These are phyloP conservation scores for Germaria angustata DNA, from an alignment of 2,888 invertebrate species.

Conservation along the genomic window DNA sequence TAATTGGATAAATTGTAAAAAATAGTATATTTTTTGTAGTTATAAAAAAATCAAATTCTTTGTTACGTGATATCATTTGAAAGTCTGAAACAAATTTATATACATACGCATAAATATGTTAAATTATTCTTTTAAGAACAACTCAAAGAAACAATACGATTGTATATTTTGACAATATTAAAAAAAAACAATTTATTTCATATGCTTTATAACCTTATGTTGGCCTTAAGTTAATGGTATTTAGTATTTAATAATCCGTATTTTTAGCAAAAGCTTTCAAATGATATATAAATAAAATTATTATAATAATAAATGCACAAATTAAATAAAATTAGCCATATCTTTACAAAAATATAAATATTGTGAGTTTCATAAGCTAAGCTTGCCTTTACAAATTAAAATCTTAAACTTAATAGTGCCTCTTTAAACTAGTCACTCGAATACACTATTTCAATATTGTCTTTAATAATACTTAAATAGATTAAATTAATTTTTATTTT, in stretches of 20 bases:
- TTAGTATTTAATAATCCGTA: background rate
- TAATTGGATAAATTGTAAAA: no score
- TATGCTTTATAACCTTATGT: background rate
- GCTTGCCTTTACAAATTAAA: constrained; percentile 30
- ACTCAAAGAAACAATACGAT: no score
- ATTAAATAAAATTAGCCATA: constrained; percentile 1
- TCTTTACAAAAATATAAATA: background rate
- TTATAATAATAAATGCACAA: background rate
- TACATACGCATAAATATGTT: no score
- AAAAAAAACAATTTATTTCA: background rate
- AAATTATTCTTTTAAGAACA: no score
- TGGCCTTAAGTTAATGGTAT: background rate
- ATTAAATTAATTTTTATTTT: background rate
- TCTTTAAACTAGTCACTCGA: constrained; percentile 28
- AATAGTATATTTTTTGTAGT: no score
- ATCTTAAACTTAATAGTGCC: constrained; percentile 35
- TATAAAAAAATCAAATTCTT: no score
- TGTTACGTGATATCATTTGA: constrained; percentile 32
- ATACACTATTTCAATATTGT: background rate
- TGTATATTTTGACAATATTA: no score
- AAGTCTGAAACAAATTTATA: constrained; percentile 5
- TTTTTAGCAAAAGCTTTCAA: constrained; percentile 29
- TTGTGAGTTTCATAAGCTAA: constrained; percentile 51
- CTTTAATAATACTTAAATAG: background rate
- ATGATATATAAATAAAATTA: constrained; percentile 27